Evolutionary conservation across 2,797 vertebrate genomes (phyloP), one percentile per base, ranked within the genome.

Genomic region (Salarias fasciatus): DNA sequence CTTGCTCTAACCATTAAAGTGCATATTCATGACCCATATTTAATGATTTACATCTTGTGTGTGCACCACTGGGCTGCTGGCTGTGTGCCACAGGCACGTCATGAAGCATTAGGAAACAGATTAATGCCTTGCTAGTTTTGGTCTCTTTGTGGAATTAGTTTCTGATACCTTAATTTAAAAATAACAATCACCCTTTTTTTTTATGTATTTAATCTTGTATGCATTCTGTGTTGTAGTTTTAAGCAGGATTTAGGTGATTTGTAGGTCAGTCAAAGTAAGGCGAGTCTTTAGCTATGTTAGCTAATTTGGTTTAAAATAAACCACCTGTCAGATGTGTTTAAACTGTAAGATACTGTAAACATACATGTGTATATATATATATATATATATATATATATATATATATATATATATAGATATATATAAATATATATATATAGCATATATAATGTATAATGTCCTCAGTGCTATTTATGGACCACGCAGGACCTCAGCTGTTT

Each of bases 401-500:
- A n/a, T n/a, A n/a, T n/a, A n/a, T n/a, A n/a, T n/a, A n/a, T n/a
- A n/a, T n/a, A n/a, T n/a, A n/a, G n/a, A n/a, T n/a, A n/a, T n/a
- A n/a, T n/a, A n/a, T n/a, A n/a, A n/a, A n/a, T 31, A 31, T 31
- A 31, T 31, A 29, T 72, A 59, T 45, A 35, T 35, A 33, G 46
- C 72, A 59, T 45, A 35, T 35, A 33, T 46, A 41, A 69, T 43
- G 38, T 44, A 49, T 13, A 63, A 40, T 57, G 53, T 46, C 51
- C 49, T 38, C 43, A n/a, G 51, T 43, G 58, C 35, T 56, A 59
- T 80, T 76, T 50, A 74, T 56, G 36, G 31, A 71, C 49, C 53
- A 50, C 50, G 29, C 7, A 65, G 44, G 29, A 65, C 63, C 60
- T 29, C 69, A 60, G 67, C 65, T 63, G 66, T 78, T 63, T 63